phyloP scores from a whole-genome alignment of 2,888 invertebrate genomes.

The Alviniconcha strummeri region DNA sequence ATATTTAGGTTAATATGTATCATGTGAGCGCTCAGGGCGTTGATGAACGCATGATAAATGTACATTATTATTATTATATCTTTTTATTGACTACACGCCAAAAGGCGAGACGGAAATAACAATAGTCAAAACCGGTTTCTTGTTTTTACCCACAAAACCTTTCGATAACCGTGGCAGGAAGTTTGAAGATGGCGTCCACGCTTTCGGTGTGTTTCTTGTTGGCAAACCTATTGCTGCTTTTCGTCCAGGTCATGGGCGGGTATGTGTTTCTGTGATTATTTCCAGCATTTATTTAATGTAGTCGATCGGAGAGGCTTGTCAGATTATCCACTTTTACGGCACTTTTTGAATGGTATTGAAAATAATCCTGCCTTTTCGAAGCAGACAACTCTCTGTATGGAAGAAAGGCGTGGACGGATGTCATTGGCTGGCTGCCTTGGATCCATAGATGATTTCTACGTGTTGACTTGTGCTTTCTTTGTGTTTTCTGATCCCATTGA shows the following conservation, averaged over 20 bases:
- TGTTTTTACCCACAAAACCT: slow-evolving; percentile 27
- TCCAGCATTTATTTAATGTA: not conserved
- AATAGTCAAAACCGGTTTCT: slow-evolving; percentile 5
- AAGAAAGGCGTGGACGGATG: slow-evolving; percentile 36
- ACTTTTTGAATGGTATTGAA: not conserved
- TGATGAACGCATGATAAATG: too few species aligned
- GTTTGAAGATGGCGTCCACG: slow-evolving; percentile 54
- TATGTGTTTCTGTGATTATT: slow-evolving; percentile 35
- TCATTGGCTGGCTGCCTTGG: slow-evolving; percentile 38
- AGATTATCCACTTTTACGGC: not conserved
- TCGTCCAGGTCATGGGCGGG: slow-evolving; percentile 54
- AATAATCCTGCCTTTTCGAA: not conserved
- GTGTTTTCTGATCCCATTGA: too few species aligned
- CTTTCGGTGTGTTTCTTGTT: slow-evolving; percentile 43
- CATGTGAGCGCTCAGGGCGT: too few species aligned
- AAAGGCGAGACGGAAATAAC: not conserved
- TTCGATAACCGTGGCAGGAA: slow-evolving; percentile 48
- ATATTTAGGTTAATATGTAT: too few species aligned
- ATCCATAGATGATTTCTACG: too few species aligned
- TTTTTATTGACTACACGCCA: too few species aligned
- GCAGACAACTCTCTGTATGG: not conserved
- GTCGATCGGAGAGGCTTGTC: too few species aligned
- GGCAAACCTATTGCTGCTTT: slow-evolving; percentile 46
- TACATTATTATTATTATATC: not conserved
- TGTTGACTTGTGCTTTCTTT: too few species aligned